Conservation (phyloP, 2,113 vertebrate genomes). For the Clinocottus analis region DNA sequence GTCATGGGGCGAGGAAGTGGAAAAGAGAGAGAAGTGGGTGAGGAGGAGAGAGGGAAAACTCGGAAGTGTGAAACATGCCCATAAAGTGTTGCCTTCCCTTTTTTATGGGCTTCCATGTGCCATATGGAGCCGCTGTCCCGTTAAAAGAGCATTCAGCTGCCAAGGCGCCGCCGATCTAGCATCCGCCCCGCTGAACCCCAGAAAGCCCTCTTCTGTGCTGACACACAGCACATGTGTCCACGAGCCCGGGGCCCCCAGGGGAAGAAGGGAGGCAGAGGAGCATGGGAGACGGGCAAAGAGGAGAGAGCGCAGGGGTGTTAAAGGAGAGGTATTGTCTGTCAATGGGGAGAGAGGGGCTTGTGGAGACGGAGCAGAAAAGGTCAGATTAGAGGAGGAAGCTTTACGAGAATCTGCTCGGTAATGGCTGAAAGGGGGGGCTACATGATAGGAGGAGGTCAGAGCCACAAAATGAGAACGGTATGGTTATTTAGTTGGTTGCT, state of each 20-base stretch:
- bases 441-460: slow-evolving; percentile 33
- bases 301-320: not conserved
- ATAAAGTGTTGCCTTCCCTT: slow-evolving; percentile 78
- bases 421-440: slow-evolving; percentile 16
- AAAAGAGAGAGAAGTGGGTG: slow-evolving; percentile 41
- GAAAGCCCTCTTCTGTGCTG: slow-evolving; percentile 66
- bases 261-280: slow-evolving; percentile 54
- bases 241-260: slow-evolving; percentile 59
- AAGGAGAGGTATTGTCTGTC: not conserved
- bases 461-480: slow-evolving; percentile 36
- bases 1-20: slow-evolving; percentile 41
- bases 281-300: slow-evolving; percentile 29
- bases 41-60: slow-evolving; percentile 62
- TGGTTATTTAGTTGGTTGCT: slow-evolving; percentile 64
- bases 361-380: not conserved
- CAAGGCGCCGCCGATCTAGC: slow-evolving; percentile 71
- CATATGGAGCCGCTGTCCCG: slow-evolving; percentile 80
- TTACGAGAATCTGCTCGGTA: slow-evolving; percentile 20
- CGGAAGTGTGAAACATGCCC: slow-evolving; percentile 85
- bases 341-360: not conserved
- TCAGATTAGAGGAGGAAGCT: slow-evolving; percentile 5
- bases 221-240: slow-evolving; percentile 80
- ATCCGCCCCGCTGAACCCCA: slow-evolving; percentile 71
- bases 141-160: slow-evolving; percentile 78
- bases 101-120: slow-evolving; percentile 73